Evolutionary conservation across 53 echinoderm and acorn worm species (phyloP), one percentile per base, ranked within the genome.

Genomic region (Patiria pectinifera): DNA sequence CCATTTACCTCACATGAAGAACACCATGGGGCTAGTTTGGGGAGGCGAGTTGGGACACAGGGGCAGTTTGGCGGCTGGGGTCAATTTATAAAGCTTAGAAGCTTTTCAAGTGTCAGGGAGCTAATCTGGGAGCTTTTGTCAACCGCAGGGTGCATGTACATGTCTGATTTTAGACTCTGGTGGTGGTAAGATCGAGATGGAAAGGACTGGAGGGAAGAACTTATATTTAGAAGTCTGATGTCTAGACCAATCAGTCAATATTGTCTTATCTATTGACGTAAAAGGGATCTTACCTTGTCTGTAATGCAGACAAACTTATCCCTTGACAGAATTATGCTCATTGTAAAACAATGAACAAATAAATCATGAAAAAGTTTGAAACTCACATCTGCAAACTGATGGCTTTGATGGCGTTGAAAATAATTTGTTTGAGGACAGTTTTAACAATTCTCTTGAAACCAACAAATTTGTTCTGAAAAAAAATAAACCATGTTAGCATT

Each of bases 1-100:
- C 86, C 86, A 86, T 86, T 86, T 86, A 86, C 86, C 86, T 48
- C 86, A 86, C 86, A 86, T 86, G 75, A 8, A 44, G 86, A 86
- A 48, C 86, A 86, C 72, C 72, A 71, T 23, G 49, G 86, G 86
- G 72, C 35, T 46, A 19, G 63, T 66, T 46, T 66, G 18, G 70
- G 85, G 85, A 45, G 70, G 85, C 25, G 62, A 15, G 47, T 35
- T 70, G 6, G 45, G 69, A 85, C 53, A 53, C 53, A 76, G 23
- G 22, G 45, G 69, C 85, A 86, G 62, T n/a, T 86, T 86, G 86
- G 23, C 23, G 49, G 49, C n/a, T 47, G 48, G 21, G 53, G 48
- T 74, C 74, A 86, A 86, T 86, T 74, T 74, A 86, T 86, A 75
- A 74, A 53, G 74, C 72, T 86, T 86, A 86, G 49, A 74, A 86